Evolutionary conservation across 2,113 vertebrate genomes (phyloP), one percentile per base, ranked within the genome.

Genomic region (Rhodinocichla rosea): DNA sequence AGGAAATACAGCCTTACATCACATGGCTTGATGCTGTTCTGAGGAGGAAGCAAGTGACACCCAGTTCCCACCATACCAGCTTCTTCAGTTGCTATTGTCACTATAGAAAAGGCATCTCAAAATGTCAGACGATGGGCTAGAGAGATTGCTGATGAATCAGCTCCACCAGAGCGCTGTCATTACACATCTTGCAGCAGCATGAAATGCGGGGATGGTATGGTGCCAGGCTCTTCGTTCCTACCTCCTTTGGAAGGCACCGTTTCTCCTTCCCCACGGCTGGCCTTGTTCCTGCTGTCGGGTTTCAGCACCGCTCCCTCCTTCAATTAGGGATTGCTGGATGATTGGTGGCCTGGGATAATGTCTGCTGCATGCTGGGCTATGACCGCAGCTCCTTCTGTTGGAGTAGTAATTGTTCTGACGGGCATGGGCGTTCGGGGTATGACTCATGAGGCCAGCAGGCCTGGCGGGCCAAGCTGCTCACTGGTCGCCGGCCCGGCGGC

Each of bases 81-180:
- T 30, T 78, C 49, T 56, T 86, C 47, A 9, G 2, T 73, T 27
- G 62, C 69, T 52, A 10, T 40, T 89, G 40, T 59, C 42, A 2
- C 27, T 77, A 39, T 44, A 55, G 74, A 39, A 59, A 7, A 87
- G 21, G 59, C 78, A 76, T 89, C 70, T 69, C 81, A 53, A 60
- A 50, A 73, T 70, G 91, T 77, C 90, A 96, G 82, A 57, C 17
- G 19, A 45, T 40, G 91, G 59, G 70, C 62, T 68, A 6, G 69
- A 73, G 76, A 42, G 53, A 40, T 13, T 18, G 83, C 77, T 44
- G 96, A 45, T 87, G 89, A 63, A 91, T 91, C 62, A 27, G 89
- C 87, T 76, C n/a, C 12, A 6, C 30, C 1, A 9, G 64, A 53
- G 79, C 11, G 1, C 90, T 62, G 82, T 82, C 92, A 50, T n/a